These are phyloP conservation scores for Amphilophus citrinellus DNA, from an alignment of 2,113 vertebrate genomes.

Conservation along the genomic window DNA sequence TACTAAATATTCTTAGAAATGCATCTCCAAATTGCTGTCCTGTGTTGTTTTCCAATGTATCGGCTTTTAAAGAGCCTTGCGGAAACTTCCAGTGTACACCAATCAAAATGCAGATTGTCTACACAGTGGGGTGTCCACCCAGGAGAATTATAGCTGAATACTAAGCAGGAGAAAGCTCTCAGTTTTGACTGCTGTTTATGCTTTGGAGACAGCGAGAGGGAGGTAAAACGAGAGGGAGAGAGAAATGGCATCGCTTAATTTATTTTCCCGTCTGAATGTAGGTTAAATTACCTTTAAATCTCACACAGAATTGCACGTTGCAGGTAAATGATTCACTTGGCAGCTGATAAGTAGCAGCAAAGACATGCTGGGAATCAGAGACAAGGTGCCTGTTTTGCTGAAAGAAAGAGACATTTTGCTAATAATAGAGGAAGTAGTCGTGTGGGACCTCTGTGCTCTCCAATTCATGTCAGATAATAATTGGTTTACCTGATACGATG, in stretches of 20 bases:
- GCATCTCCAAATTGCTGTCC: slow-evolving; percentile 20
- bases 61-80: slow-evolving; percentile 48
- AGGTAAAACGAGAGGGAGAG: slow-evolving; percentile 32
- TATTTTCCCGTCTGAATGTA: slow-evolving; percentile 60
- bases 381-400: slow-evolving; percentile 71
- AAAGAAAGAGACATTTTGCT: slow-evolving; percentile 56
- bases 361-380: slow-evolving; percentile 72
- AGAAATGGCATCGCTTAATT: slow-evolving; percentile 53
- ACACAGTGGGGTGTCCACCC: slow-evolving; percentile 75
- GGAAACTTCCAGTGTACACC: slow-evolving; percentile 69
- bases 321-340: slow-evolving; percentile 65
- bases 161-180: slow-evolving; percentile 64
- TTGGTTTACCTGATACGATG: slow-evolving; percentile 78
- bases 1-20: slow-evolving; percentile 50
- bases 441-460: slow-evolving; percentile 67
- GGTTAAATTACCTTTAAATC: slow-evolving; percentile 73
- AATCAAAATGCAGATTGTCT: slow-evolving; percentile 80
- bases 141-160: slow-evolving; percentile 76
- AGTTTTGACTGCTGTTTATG: slow-evolving; percentile 67
- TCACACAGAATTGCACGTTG: slow-evolving; percentile 55
- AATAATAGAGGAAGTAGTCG: slow-evolving; percentile 74
- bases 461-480: slow-evolving; percentile 81
- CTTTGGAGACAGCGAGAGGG: slow-evolving; percentile 48
- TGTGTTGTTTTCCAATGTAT: slow-evolving; percentile 56
- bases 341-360: slow-evolving; percentile 65